Evolutionary conservation across 2,113 vertebrate genomes (phyloP), one percentile per base, ranked within the genome.

Genomic region (Pituophis catenifer): DNA sequence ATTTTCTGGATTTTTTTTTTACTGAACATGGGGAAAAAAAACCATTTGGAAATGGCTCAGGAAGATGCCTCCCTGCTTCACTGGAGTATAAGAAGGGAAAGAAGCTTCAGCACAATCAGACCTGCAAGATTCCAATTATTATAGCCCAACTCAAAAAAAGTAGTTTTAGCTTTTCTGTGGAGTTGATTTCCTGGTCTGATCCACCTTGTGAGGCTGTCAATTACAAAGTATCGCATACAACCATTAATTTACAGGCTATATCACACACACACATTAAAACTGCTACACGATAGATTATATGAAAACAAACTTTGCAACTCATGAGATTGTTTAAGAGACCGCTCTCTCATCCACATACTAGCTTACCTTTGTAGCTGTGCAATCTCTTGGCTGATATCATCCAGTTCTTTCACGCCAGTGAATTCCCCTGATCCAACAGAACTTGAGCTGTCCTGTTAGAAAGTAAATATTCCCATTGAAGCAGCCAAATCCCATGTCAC

Each of bases 341-440:
- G 24, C 26, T n/a, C 13, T 8, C 11, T 53, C 50, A 15, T 54
- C 52, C 8, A 52, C 44, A 2, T 7, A 12, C 7, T 29, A 24
- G 0, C 15, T 97, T 96, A 99, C 99, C 99, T 99, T 95, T 99
- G 99, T 57, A 99, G 95, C 96, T 99, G 99, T 8, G 98, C 98
- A 1, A 99, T 99, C 97, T 99, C 99, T 95, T 99, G 99, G 94
- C 98, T 99, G 90, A 99, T 99, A 92, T 99, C 99, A 86, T 99
- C 99, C 86, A 99, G 97, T 91, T 99, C 99, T 94, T 99, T 99
- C 95, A 99, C 98, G 1, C 99, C 99, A 3, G 98, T 99, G 93
- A 99, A 99, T 92, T 99, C 99, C 38, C 99, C 99, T 0, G 99
- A 99, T 44, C 98, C 99, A 53, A 99, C 98, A 0, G 98, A 98